phyloP scores from a whole-genome alignment of 2,797 vertebrate species.

The Carapus acus region DNA sequence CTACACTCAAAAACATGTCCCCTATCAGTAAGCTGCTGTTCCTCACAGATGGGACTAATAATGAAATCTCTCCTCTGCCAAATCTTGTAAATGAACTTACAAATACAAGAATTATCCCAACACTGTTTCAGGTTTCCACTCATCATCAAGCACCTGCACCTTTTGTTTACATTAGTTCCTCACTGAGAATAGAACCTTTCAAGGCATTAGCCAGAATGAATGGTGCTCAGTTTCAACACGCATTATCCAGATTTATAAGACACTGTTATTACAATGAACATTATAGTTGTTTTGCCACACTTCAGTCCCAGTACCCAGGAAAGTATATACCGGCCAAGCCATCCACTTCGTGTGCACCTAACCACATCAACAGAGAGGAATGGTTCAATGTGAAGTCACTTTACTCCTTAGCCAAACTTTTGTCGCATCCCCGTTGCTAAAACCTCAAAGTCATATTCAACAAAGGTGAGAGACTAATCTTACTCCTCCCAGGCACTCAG shows the following conservation, averaged over 20 bases:
- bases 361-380: slow-evolving; percentile 42
- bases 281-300: slow-evolving; percentile 9
- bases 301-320: slow-evolving; percentile 2
- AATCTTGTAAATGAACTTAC: background rate
- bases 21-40: too few species aligned
- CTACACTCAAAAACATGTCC: too few species aligned
- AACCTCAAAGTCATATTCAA: slow-evolving; percentile 65
- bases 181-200: background rate
- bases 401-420: slow-evolving; percentile 56
- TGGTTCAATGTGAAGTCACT: slow-evolving; percentile 56
- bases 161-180: background rate
- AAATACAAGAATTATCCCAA: too few species aligned
- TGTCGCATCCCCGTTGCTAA: slow-evolving; percentile 48
- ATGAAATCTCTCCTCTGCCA: too few species aligned
- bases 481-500: slow-evolving; percentile 61
- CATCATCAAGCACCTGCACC: background rate
- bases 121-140: background rate
- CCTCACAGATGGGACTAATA: too few species aligned
- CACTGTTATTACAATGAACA: slow-evolving; percentile 5
- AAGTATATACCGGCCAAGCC: slow-evolving; percentile 6
- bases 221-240: background rate
- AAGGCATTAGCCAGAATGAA: background rate
- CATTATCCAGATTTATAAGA: slow-evolving; percentile 12
- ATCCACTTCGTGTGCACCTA: slow-evolving; percentile 28
- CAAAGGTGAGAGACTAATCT: slow-evolving; percentile 63